Conservation (phyloP, 2,888 invertebrate species). For the Cetonia aurata region DNA sequence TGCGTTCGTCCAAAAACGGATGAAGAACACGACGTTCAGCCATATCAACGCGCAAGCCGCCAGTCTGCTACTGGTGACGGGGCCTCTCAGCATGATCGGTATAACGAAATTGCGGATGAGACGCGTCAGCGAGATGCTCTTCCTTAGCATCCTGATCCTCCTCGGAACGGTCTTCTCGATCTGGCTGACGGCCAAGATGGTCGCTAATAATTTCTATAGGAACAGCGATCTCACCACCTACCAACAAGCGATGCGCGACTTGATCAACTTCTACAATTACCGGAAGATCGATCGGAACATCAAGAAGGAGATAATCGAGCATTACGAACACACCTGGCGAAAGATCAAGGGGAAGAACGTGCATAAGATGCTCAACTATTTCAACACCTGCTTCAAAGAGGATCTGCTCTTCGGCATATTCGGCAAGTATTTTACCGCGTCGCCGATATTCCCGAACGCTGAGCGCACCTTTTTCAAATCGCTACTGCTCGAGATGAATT, state of each 20-base stretch:
- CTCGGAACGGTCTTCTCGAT: constrained; percentile 36
- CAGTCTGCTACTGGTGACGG: constrained; percentile 18
- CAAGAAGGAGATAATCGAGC: constrained; percentile 50
- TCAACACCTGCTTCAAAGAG: constrained; percentile 49
- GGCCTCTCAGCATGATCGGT: constrained; percentile 36
- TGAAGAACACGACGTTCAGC: constrained; percentile 20
- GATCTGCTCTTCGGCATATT: constrained; percentile 50
- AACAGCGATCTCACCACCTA: constrained; percentile 49
- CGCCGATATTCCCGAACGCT: constrained; percentile 47
- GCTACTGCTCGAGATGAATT: constrained; percentile 45
- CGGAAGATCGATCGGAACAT: constrained; percentile 51
- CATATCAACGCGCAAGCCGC: constrained; percentile 31
- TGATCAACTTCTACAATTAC: constrained; percentile 51
- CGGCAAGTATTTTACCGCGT: constrained; percentile 44
- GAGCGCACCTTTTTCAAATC: constrained; percentile 47
- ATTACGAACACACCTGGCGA: constrained; percentile 54
- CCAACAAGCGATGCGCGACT: constrained; percentile 52
- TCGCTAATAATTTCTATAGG: constrained; percentile 45
- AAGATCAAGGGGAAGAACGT: constrained; percentile 48
- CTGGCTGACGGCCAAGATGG: constrained; percentile 42
- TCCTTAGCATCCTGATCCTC: constrained; percentile 13
- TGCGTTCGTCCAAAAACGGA: constrained; percentile 14
- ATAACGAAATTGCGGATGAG: constrained; percentile 31
- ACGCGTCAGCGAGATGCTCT: constrained; percentile 24
- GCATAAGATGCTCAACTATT: constrained; percentile 42